Percentiles rank a stretch among this genome's conserved stretches.
These are phyloP conservation scores for Microplitis demolitor DNA, from an alignment of 1,140 invertebrate species.

Conservation along the genomic window DNA sequence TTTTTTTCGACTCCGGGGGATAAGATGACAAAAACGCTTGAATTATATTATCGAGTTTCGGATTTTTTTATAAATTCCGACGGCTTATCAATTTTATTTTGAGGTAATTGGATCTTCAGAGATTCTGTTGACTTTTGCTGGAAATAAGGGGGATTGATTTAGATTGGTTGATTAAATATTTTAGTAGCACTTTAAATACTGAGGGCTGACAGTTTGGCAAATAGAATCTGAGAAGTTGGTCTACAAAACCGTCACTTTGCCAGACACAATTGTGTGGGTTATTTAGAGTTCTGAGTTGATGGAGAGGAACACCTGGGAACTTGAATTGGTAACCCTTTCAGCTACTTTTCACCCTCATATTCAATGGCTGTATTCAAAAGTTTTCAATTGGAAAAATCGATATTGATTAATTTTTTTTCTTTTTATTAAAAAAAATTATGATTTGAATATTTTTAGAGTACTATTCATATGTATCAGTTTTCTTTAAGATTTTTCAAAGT, in stretches of 20 bases:
- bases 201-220: background rate
- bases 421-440: too few species aligned
- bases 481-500: too few species aligned
- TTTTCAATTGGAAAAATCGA: too few species aligned
- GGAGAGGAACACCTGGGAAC: constrained; percentile 24
- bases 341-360: constrained; percentile 13
- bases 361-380: background rate
- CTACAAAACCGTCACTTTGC: constrained; percentile 22
- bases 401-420: background rate
- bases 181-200: background rate
- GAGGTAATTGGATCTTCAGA: too few species aligned
- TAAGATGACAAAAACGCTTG: background rate
- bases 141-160: too few species aligned
- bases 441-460: too few species aligned
- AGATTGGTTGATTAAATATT: too few species aligned
- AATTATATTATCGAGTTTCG: background rate
- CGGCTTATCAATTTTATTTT: too few species aligned
- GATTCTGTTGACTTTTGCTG: too few species aligned
- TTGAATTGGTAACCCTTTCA: constrained; percentile 23
- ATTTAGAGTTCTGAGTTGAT: constrained; percentile 20
- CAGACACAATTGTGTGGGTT: background rate
- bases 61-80: too few species aligned
- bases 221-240: background rate
- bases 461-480: too few species aligned
- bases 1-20: background rate